phyloP scores from a whole-genome alignment of 2,797 vertebrate genomes.

The Chelon labrosus region DNA sequence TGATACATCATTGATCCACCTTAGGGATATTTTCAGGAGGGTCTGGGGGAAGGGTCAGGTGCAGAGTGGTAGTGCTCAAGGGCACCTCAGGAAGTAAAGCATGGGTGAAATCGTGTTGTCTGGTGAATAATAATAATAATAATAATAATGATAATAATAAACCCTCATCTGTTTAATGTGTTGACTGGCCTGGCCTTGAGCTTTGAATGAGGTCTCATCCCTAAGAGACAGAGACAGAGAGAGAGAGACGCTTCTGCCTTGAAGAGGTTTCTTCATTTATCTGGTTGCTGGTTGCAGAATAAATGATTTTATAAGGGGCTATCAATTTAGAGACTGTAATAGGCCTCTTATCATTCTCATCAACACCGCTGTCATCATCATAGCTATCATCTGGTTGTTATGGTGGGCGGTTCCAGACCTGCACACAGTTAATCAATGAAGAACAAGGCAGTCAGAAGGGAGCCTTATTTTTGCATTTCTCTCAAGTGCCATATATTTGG shows the following conservation, averaged over 20 bases:
- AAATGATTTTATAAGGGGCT: conserved; percentile 48
- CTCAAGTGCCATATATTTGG: not conserved
- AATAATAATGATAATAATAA: not conserved
- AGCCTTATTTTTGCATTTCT: conserved; percentile 7
- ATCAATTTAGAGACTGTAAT: conserved; percentile 57
- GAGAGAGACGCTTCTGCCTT: not conserved
- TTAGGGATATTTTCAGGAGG: conserved; percentile 28
- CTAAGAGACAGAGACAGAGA: conserved; percentile 27
- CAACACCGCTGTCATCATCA: conserved; percentile 24
- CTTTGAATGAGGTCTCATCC: conserved; percentile 45
- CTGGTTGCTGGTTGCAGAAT: conserved; percentile 24
- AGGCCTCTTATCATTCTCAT: conserved; percentile 53
- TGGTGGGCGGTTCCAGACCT: conserved; percentile 41
- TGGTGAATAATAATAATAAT: not conserved
- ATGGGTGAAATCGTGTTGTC: not conserved
- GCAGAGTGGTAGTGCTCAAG: conserved; percentile 22
- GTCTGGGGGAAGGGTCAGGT: conserved; percentile 40
- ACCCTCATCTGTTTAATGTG: not conserved
- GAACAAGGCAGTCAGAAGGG: conserved; percentile 28
- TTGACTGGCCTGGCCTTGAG: conserved; percentile 22
- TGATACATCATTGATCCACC: conserved; percentile 40
- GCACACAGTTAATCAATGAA: conserved; percentile 34
- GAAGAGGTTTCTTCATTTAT: conserved; percentile 42
- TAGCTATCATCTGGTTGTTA: conserved; percentile 54
- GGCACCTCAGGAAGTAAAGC: conserved; percentile 7